Conservation (phyloP, 2,113 vertebrate genomes). For the Platichthys flesus region DNA sequence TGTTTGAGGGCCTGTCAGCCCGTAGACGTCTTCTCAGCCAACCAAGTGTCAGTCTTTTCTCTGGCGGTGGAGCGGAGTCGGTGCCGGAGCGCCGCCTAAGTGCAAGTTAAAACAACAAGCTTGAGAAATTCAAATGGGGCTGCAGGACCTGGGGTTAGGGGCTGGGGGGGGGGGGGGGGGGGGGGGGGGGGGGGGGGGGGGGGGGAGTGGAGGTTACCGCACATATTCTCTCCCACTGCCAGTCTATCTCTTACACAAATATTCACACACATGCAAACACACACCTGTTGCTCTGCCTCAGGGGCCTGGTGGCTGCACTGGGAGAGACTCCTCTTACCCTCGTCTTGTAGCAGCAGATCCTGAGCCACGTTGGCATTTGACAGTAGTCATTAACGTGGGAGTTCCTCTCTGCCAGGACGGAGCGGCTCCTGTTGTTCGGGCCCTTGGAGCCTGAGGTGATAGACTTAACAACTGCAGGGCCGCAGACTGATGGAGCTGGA, state of each 20-base stretch:
- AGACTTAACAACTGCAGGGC: constrained; percentile 41
- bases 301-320: constrained; percentile 27
- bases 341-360: constrained; percentile 41
- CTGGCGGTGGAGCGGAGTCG: neutral
- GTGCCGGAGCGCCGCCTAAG: constrained; percentile 54
- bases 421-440: neutral
- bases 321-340: constrained; percentile 47
- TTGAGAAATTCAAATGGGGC: constrained; percentile 72
- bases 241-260: constrained; percentile 57
- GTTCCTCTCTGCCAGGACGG: constrained; percentile 18
- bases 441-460: constrained; percentile 50
- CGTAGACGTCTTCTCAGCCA: constrained; percentile 31
- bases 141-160: constrained; percentile 27
- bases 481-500: constrained; percentile 62
- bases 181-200: neutral
- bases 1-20: constrained; percentile 65
- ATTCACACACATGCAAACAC: constrained; percentile 49
- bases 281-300: constrained; percentile 68
- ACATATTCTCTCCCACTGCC: constrained; percentile 37
- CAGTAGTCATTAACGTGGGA: constrained; percentile 62
- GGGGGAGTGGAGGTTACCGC: constrained; percentile 23
- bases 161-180: neutral
- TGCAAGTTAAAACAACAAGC: constrained; percentile 78
- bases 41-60: constrained; percentile 52
- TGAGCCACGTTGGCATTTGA: constrained; percentile 66